Percentiles rank a stretch among this genome's conserved stretches.
Evolutionary conservation across 1,140 invertebrate genomes (phyloP).

Genomic region (Venustaconcha ellipsiformis): DNA sequence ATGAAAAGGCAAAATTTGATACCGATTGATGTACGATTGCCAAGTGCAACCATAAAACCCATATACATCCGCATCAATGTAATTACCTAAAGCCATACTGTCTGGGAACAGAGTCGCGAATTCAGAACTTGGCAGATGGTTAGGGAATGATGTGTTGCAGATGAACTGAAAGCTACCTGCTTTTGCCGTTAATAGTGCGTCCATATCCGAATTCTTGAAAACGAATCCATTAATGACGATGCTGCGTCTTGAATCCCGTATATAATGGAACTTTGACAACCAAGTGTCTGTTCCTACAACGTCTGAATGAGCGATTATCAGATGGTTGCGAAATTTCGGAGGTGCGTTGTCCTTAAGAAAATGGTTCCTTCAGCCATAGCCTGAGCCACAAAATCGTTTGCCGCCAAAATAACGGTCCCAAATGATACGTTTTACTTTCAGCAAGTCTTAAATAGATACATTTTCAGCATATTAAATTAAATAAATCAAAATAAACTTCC

Average conservation of each 20-base stretch:
- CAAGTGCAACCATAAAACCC: constrained; percentile 9
- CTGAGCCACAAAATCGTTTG: not conserved
- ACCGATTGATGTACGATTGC: constrained; percentile 13
- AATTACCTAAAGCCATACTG: constrained; percentile 24
- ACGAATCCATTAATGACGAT: constrained; percentile 21
- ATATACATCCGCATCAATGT: constrained; percentile 17
- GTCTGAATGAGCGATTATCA: not conserved
- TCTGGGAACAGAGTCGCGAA: constrained; percentile 10
- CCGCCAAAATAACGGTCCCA: no score
- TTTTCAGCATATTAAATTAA: no score
- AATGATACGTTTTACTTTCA: no score
- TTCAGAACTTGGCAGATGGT: not conserved
- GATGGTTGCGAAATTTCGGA: not conserved
- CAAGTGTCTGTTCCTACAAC: not conserved
- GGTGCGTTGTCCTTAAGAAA: constrained; percentile 1
- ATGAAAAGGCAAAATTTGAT: constrained; percentile 13
- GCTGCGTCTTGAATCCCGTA: constrained; percentile 23
- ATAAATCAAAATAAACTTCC: no score
- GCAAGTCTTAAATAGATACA: no score
- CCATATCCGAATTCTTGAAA: constrained; percentile 10
- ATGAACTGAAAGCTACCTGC: not conserved
- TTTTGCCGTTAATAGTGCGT: no score
- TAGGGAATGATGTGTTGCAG: not conserved
- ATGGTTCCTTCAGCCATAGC: constrained; percentile 5
- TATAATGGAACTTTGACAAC: constrained; percentile 7